Evolutionary conservation across 2,888 invertebrate species (phyloP).

Genomic region (Drosophila emarginata): DNA sequence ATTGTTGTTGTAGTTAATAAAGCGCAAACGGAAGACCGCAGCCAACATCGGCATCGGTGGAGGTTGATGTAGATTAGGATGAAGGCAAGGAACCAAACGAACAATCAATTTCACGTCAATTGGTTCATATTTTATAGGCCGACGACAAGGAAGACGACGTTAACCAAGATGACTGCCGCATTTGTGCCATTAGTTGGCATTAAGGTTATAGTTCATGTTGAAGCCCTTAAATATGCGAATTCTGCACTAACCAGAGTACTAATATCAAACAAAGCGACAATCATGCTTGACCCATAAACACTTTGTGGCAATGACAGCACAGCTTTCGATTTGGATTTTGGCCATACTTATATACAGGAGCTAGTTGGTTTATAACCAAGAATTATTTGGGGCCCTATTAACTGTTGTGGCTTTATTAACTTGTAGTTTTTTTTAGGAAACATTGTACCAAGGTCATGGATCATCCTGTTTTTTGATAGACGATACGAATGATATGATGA

Average conservation of each 20-base stretch:
- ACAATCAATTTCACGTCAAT: slow-evolving; percentile 79
- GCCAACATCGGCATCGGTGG: slow-evolving; percentile 14
- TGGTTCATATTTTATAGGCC: slow-evolving; percentile 70
- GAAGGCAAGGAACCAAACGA: slow-evolving; percentile 12
- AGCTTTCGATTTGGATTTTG: slow-evolving; percentile 9
- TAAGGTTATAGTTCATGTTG: slow-evolving; percentile 57
- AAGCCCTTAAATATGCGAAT: slow-evolving; percentile 33
- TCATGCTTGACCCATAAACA: slow-evolving; percentile 59
- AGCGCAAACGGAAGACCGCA: slow-evolving; percentile 58
- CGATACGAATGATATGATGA: too few relatives aligned
- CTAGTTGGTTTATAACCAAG: not conserved
- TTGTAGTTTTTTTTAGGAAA: too few relatives aligned
- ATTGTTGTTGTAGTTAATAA: slow-evolving; percentile 65
- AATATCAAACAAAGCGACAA: slow-evolving; percentile 38
- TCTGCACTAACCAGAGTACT: slow-evolving; percentile 23
- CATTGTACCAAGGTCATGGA: too few relatives aligned
- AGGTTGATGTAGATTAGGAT: not conserved
- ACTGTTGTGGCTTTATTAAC: too few relatives aligned
- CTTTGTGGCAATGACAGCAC: slow-evolving; percentile 48
- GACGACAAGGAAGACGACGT: slow-evolving; percentile 20
- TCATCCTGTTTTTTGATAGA: too few relatives aligned
- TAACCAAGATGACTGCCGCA: slow-evolving; percentile 19
- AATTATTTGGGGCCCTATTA: not conserved
- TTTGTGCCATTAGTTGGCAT: slow-evolving; percentile 28
- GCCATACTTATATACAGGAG: slow-evolving; percentile 1